A percentile compares a stretch with the other conserved stretches of the same genome.
Evolutionary conservation across 1,140 invertebrate genomes (phyloP).

Genomic region (Atta texana): DNA sequence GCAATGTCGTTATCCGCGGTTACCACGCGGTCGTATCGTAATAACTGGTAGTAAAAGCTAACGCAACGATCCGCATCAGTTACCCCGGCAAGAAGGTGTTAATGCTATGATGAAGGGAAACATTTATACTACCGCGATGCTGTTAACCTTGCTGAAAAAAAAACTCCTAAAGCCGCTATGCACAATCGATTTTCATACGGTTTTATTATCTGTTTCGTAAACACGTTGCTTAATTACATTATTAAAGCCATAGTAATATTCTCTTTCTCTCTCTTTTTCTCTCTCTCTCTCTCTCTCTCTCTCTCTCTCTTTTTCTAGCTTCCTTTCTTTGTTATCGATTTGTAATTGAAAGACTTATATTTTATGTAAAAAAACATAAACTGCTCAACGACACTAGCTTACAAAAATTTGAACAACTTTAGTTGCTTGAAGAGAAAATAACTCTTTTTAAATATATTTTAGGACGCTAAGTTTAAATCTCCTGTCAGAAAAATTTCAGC

Average conservation of each 20-base stretch:
- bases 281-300: not conserved
- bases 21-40: constrained; percentile 29
- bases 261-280: no score
- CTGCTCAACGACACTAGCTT: no score
- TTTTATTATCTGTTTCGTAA: constrained; percentile 10
- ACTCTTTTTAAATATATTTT: no score
- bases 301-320: no score
- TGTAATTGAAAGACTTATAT: not conserved
- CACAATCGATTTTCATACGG: constrained; percentile 20
- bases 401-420: no score
- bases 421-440: no score
- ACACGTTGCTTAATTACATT: not conserved
- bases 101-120: constrained; percentile 37
- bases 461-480: no score
- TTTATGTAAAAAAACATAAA: not conserved
- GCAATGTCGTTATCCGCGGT: constrained; percentile 37
- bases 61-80: constrained; percentile 55
- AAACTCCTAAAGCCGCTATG: not conserved
- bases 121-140: constrained; percentile 15
- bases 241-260: not conserved
- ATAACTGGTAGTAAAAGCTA: constrained; percentile 50
- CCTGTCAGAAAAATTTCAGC: no score
- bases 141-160: not conserved
- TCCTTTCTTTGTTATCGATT: not conserved
- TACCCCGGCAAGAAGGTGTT: constrained; percentile 48